Conservation (phyloP, 1,140 invertebrate genomes). For the Pachypsylla venusta region DNA sequence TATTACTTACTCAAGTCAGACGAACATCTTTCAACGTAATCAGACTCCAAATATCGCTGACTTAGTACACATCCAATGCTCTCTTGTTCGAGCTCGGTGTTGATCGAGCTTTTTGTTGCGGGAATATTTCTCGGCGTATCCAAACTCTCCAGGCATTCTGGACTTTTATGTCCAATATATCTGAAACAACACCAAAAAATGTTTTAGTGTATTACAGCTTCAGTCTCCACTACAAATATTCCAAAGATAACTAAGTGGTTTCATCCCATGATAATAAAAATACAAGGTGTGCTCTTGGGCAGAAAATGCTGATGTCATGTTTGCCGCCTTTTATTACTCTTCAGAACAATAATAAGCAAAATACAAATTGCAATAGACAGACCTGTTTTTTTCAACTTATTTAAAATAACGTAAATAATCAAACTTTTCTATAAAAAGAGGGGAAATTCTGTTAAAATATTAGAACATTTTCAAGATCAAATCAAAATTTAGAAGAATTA, state of each 20-base stretch:
- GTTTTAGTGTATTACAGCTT: conserved; percentile 9
- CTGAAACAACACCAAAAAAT: conserved; percentile 34
- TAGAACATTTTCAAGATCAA: too few relatives aligned
- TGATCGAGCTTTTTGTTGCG: conserved; percentile 44
- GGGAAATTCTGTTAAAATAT: too few relatives aligned
- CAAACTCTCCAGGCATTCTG: conserved; percentile 65
- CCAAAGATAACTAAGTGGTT: not conserved
- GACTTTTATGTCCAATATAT: conserved; percentile 82
- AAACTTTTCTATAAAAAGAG: too few relatives aligned
- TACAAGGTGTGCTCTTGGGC: too few relatives aligned
- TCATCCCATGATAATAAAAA: not conserved
- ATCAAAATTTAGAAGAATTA: too few relatives aligned
- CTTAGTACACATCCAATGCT: conserved; percentile 67
- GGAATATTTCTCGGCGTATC: conserved; percentile 54
- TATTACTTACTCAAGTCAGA: too few relatives aligned
- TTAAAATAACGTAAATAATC: too few relatives aligned
- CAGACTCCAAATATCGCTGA: conserved; percentile 60
- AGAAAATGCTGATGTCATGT: too few relatives aligned
- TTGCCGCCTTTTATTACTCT: too few relatives aligned
- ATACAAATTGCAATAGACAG: too few relatives aligned
- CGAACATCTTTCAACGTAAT: conserved; percentile 35
- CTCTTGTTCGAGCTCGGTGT: conserved; percentile 56
- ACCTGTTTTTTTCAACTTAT: too few relatives aligned
- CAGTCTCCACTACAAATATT: not conserved
- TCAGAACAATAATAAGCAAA: too few relatives aligned